Conservation (phyloP, 2,797 vertebrate genomes). For the Emydoidea blandingii region DNA sequence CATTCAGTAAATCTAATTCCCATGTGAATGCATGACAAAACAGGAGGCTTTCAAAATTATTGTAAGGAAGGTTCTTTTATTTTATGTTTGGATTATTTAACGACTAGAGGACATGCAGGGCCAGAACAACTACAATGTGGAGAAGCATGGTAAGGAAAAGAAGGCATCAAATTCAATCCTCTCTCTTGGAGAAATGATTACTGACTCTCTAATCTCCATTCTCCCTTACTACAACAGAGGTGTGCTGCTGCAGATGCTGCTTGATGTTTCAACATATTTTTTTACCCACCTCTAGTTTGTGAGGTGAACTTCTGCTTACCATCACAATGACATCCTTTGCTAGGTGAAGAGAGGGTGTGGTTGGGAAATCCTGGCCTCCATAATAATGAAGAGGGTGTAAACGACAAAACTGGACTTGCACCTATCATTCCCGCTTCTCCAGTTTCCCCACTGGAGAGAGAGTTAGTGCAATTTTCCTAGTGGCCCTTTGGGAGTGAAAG, state of each 20-base stretch:
- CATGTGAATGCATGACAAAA: constrained; percentile 61
- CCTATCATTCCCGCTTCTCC: constrained; percentile 64
- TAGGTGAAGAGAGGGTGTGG: constrained; percentile 40
- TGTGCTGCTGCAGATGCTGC: neutral
- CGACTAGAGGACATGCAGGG: constrained; percentile 53
- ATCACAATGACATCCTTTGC: constrained; percentile 4
- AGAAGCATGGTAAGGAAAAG: constrained; percentile 25
- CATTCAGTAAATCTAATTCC: constrained; percentile 60
- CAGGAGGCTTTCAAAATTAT: constrained; percentile 56
- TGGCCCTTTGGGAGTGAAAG: constrained; percentile 69
- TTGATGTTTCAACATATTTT: constrained; percentile 7
- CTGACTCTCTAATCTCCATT: neutral
- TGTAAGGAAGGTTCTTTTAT: constrained; percentile 58
- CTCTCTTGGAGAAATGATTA: constrained; percentile 10
- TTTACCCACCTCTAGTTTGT: constrained; percentile 11
- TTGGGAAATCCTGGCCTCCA: constrained; percentile 65
- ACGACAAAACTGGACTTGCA: constrained; percentile 70
- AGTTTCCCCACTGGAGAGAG: constrained; percentile 51
- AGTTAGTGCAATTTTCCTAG: constrained; percentile 70
- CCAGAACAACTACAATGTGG: neutral
- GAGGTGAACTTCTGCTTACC: constrained; percentile 11
- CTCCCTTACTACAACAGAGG: neutral
- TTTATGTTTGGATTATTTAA: constrained; percentile 62
- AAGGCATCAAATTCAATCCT: constrained; percentile 54
- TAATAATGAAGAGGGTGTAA: constrained; percentile 68